These are phyloP conservation scores for Paracanthobrama guichenoti DNA, from an alignment of 2,113 vertebrate genomes.

Conservation along the genomic window DNA sequence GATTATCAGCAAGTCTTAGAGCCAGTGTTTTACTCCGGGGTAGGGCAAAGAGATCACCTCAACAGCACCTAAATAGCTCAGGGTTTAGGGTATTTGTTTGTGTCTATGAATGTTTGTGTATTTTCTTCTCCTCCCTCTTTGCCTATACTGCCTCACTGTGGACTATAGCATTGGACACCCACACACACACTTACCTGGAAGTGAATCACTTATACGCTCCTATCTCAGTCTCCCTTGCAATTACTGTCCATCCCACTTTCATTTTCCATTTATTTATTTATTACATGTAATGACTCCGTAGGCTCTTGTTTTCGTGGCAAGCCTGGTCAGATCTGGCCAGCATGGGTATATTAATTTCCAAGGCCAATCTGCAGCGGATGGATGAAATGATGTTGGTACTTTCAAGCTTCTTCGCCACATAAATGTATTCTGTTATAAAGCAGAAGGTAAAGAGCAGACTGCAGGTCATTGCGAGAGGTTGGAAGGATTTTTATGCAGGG, in stretches of 20 bases:
- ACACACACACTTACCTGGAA: conserved; percentile 54
- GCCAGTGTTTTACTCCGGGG: conserved; percentile 17
- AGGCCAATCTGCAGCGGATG: conserved; percentile 32
- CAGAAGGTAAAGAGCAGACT: conserved; percentile 41
- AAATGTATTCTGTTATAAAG: conserved; percentile 61
- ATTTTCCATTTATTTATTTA: conserved; percentile 55
- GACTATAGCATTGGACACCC: conserved; percentile 51
- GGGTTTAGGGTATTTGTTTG: neutral
- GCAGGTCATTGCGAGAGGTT: conserved; percentile 51
- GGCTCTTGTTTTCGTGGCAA: conserved; percentile 44
- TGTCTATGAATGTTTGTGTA: neutral
- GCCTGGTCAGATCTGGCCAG: conserved; percentile 36
- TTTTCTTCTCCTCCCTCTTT: no score
- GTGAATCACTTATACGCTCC: conserved; percentile 55
- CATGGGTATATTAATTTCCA: conserved; percentile 54
- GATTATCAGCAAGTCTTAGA: conserved; percentile 38
- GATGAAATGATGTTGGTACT: conserved; percentile 56
- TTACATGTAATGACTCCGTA: conserved; percentile 27
- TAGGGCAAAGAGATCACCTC: conserved; percentile 69
- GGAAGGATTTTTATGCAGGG: conserved; percentile 55
- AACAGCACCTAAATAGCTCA: conserved; percentile 75
- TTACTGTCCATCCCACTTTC: conserved; percentile 70
- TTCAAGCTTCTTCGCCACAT: conserved; percentile 44
- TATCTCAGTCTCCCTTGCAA: conserved; percentile 63
- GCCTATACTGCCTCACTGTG: conserved; percentile 50